Conservation (phyloP, 1,140 invertebrate species). For the Ceratosolen solmsi region DNA sequence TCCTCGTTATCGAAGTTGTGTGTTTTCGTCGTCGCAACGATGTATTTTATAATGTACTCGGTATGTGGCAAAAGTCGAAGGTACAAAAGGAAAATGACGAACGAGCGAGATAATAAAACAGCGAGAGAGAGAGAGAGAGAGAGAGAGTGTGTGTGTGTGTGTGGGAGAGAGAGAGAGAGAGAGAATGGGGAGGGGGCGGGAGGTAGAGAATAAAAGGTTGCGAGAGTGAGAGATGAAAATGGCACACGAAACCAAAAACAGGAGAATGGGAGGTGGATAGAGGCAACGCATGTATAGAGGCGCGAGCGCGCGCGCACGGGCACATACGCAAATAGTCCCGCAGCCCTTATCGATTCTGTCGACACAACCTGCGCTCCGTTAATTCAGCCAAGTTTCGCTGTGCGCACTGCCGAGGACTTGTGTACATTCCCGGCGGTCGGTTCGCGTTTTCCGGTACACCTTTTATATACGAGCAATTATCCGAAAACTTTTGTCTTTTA, state of each 20-base stretch:
- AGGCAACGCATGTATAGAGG: neutral
- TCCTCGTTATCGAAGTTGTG: constrained; percentile 21
- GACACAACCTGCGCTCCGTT: constrained; percentile 24
- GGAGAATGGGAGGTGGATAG: neutral
- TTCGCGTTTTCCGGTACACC: neutral
- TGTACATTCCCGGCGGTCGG: neutral
- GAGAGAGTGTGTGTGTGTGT: too few species aligned
- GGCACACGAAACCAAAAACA: neutral
- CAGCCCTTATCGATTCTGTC: constrained; percentile 39
- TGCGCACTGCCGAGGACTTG: neutral
- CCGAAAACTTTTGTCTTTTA: constrained; percentile 41
- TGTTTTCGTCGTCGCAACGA: constrained; percentile 6
- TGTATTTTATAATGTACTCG: constrained; percentile 18
- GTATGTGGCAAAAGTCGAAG: neutral
- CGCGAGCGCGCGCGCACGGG: neutral
- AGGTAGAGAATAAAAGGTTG: too few species aligned
- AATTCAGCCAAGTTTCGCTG: constrained; percentile 14
- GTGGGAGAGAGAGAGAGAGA: too few species aligned
- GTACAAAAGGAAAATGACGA: neutral
- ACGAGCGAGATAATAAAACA: neutral
- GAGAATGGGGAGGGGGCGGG: neutral
- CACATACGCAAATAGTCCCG: constrained; percentile 3
- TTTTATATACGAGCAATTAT: constrained; percentile 38
- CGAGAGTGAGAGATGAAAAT: neutral
- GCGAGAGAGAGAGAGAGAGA: neutral